Evolutionary conservation across 2,113 vertebrate species (phyloP), one percentile per base, ranked within the genome.

Genomic region (Leptodactylus fuscus): DNA sequence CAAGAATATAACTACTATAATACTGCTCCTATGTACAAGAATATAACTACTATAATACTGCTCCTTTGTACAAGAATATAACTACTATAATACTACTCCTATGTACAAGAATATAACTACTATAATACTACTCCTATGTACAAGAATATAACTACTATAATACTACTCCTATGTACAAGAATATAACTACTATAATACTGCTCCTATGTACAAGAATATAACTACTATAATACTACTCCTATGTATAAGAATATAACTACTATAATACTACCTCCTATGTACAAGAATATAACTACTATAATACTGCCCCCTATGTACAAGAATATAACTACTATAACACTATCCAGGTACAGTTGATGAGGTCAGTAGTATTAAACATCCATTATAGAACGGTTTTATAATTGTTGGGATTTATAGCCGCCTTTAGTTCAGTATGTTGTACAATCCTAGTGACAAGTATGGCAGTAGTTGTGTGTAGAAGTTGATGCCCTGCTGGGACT

Each of bases 21-120:
- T 67, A 67, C 62, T 67, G 62, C 62, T 9, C 29, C 62, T 67
- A 67, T 67, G 12, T 34, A 67, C 62, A 67, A 18, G 62, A 67
- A 67, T 32, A 67, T 32, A 67, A 67, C 62, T 67, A 67, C 62
- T 67, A 67, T 67, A 67, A 32, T 65, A 65, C 60, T 65, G 60
- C 60, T 24, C 41, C 41, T 44, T 5, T 44, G 41, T 44, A 44
- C 41, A 44, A 44, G 41, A 44, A 44, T 44, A 44, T 60, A 60
- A 60, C 53, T 55, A 22, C 53, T 55, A 53, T 53, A 53, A 55
- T 55, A 60, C n/a, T 60, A 24, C 58, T 3, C n/a, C 58, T 60
- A 60, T 60, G 24, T 60, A 27, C n/a, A 24, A 60, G 58, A 60
- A 60, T 29, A 32, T 65, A 65, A 62, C 60, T 65, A 65, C 62